Conservation (phyloP, 2,797 vertebrate genomes). For the Borostomias antarcticus region DNA sequence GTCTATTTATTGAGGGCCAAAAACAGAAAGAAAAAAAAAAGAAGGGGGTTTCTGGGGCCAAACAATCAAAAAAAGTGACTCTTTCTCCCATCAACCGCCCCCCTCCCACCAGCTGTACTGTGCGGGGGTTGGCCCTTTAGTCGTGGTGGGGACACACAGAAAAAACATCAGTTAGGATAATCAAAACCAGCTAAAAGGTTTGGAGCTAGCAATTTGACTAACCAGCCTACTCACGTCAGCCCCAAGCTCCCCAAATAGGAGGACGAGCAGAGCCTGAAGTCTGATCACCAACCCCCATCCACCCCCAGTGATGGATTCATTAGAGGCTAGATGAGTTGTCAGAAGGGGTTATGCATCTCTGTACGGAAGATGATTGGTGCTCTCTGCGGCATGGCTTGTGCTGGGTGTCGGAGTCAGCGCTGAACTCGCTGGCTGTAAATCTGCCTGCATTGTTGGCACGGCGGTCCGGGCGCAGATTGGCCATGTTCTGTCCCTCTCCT, state of each 20-base stretch:
- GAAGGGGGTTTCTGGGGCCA: too few species aligned
- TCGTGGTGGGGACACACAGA: too few species aligned
- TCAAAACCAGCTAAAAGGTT: too few species aligned
- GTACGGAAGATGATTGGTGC: slow-evolving; percentile 66
- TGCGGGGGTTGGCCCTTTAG: too few species aligned
- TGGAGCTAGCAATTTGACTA: too few species aligned
- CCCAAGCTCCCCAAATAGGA: slow-evolving; percentile 3
- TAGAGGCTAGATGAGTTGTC: slow-evolving; percentile 73
- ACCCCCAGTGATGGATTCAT: slow-evolving; percentile 71
- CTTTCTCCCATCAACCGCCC: too few species aligned
- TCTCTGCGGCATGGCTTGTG: slow-evolving; percentile 41
- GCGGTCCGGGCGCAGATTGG: slow-evolving; percentile 46
- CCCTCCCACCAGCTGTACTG: too few species aligned
- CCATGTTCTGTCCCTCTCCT: slow-evolving; percentile 43
- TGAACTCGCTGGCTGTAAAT: slow-evolving; percentile 55
- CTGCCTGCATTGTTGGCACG: slow-evolving; percentile 51
- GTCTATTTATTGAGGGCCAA: too few species aligned
- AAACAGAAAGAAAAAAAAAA: too few species aligned
- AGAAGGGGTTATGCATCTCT: slow-evolving; percentile 53
- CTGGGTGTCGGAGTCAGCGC: slow-evolving; percentile 47
- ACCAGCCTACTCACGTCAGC: slow-evolving; percentile 52
- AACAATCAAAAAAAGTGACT: too few species aligned
- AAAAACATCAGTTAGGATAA: too few species aligned
- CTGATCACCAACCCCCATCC: too few species aligned
- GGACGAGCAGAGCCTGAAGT: slow-evolving; percentile 54